phyloP scores from a whole-genome alignment of 1,140 invertebrate species.

The Ooceraea biroi region DNA sequence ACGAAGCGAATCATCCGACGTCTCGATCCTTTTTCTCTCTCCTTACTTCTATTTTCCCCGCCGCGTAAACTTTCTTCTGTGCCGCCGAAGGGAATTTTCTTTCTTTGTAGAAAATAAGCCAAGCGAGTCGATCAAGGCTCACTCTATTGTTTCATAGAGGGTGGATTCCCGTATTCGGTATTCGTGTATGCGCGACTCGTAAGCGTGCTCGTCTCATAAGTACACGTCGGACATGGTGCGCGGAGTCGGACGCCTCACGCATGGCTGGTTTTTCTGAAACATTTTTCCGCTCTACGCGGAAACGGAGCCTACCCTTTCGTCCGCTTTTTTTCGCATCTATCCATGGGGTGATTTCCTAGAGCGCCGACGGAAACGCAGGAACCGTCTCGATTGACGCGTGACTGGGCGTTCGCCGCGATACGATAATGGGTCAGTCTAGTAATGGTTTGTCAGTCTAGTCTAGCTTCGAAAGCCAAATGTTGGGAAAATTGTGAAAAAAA shows the following conservation, averaged over 20 bases:
- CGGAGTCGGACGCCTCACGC: constrained; percentile 55
- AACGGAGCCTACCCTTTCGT: constrained; percentile 50
- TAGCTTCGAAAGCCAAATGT: too few species aligned
- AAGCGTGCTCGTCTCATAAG: background rate
- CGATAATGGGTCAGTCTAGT: too few species aligned
- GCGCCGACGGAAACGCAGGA: background rate
- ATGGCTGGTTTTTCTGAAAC: constrained; percentile 69
- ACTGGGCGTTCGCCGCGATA: background rate
- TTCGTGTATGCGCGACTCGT: constrained; percentile 36
- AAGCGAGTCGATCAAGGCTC: constrained; percentile 57
- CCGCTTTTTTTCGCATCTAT: constrained; percentile 42
- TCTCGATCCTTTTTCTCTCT: background rate
- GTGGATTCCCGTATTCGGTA: constrained; percentile 44
- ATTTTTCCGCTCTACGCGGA: constrained; percentile 65
- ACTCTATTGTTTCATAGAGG: constrained; percentile 62
- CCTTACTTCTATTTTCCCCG: constrained; percentile 21
- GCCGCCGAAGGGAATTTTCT: constrained; percentile 40
- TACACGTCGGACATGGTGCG: constrained; percentile 17
- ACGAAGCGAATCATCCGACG: background rate
- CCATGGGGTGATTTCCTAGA: constrained; percentile 61
- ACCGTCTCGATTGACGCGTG: background rate
- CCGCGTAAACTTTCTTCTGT: constrained; percentile 20
- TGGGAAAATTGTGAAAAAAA: too few species aligned
- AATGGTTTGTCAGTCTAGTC: too few species aligned
- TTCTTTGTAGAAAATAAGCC: constrained; percentile 52